Evolutionary conservation across 2,888 invertebrate species (phyloP), one percentile per base, ranked within the genome.

Genomic region (Leucoptera coffeella): DNA sequence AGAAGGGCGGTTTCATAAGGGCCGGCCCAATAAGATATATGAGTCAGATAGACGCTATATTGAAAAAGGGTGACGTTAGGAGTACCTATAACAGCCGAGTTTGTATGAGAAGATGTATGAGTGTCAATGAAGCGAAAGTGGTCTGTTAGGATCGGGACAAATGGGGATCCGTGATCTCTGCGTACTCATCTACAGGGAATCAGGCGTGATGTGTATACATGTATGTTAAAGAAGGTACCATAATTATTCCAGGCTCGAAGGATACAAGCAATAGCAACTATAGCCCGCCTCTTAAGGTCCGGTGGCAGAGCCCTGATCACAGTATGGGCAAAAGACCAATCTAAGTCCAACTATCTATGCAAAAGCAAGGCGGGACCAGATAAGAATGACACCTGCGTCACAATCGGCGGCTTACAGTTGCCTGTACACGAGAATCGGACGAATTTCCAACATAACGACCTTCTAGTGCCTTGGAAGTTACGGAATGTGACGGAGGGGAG

Each of bases 261-360:
- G 40, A 40, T 77, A 13, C 65, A 75, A 43, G 88, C 93, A 0
- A 45, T 96, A 9, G 45, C 56, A 12, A 91, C 93, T 50, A 82
- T 95, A 41, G 51, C 80, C 1, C 72, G 92, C 9, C 57, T 90
- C 2, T 62, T 97, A 4, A 62, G 74, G n/a, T 47, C 67, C 0
- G 80, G 78, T 0, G 96, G 96, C 0, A 65, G 61, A 34, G 85
- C 85, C 2, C 65, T 97, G 4, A 81, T 99, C 31, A 95, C 96
- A 36, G 97, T 96, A 1, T 99, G 99, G 99, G 93, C 97, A 0
- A 85, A 86, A 52, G 85, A 94, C 47, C 95, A 95, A 56, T 71
- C 74, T 2, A 76, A 65, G 32, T 74, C 82, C 22, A 72, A 58
- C 29, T 67, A 74, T 33, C 40, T 62, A 3, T 40, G 41, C 26